Evolutionary conservation across 1,140 invertebrate species (phyloP).

Genomic region (Aphidius gifuensis): DNA sequence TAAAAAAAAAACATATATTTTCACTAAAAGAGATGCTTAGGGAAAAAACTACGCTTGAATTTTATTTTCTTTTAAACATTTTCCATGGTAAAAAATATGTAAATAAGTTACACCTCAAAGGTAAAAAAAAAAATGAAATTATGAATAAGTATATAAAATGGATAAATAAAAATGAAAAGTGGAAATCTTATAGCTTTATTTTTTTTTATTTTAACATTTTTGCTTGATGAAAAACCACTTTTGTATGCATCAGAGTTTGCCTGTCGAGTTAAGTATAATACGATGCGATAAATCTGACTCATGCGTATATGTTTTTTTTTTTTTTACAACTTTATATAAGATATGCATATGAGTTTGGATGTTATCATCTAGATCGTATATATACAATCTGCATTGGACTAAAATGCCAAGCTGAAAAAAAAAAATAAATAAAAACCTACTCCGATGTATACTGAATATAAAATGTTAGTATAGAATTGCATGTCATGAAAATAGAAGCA

Average conservation of each 20-base stretch:
- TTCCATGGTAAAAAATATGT: neutral
- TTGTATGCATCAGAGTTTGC: neutral
- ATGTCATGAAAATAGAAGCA: no score
- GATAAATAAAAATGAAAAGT: no score
- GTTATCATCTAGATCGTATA: conserved; percentile 4
- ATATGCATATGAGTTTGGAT: conserved; percentile 2
- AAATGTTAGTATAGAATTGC: no score
- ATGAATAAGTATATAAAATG: no score
- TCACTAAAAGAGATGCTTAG: neutral
- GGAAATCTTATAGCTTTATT: neutral
- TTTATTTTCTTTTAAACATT: no score
- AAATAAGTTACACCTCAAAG: neutral
- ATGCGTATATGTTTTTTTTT: neutral
- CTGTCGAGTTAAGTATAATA: neutral
- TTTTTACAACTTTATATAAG: neutral
- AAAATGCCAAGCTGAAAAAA: no score
- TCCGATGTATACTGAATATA: no score
- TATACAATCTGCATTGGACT: no score
- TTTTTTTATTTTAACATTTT: neutral
- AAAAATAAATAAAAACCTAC: no score
- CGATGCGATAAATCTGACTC: conserved; percentile 12
- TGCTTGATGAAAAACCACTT: neutral
- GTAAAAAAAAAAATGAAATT: no score
- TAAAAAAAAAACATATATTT: neutral
- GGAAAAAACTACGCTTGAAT: no score